A percentile compares a stretch with the other conserved stretches of the same genome.
Conservation (phyloP, 2,797 vertebrate genomes). For the Halcyon chelicuti region DNA sequence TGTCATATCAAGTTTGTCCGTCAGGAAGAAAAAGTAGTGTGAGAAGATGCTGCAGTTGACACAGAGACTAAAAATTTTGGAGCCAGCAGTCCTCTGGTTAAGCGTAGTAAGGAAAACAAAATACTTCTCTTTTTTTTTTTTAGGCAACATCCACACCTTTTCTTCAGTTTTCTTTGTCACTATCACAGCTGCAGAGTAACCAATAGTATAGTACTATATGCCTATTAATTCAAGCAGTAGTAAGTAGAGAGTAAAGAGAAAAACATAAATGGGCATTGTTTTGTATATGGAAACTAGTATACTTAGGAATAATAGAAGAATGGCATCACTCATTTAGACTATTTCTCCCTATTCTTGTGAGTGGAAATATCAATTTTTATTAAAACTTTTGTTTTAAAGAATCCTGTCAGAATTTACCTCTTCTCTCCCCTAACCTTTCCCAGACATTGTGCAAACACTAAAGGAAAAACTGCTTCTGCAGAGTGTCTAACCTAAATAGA, state of each 20-base stretch:
- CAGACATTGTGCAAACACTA: background rate
- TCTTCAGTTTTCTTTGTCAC: background rate
- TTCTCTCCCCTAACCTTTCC: background rate
- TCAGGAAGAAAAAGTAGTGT: background rate
- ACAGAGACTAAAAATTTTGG: background rate
- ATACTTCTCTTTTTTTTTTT: background rate
- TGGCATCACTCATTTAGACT: rapidly evolving
- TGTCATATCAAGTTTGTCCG: background rate
- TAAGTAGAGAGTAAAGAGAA: background rate
- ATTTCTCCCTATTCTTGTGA: background rate
- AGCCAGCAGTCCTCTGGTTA: background rate
- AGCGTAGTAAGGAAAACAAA: background rate
- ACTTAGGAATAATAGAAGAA: background rate
- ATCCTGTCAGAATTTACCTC: background rate
- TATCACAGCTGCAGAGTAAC: background rate
- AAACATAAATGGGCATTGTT: background rate
- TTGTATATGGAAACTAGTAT: background rate
- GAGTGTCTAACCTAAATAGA: background rate
- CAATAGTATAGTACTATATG: background rate
- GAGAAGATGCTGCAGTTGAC: background rate
- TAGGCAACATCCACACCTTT: background rate
- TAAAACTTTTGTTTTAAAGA: background rate
- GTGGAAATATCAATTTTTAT: background rate
- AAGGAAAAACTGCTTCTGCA: background rate
- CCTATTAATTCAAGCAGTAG: background rate